phyloP scores from a whole-genome alignment of 1,140 invertebrate genomes.

The Popillia japonica region DNA sequence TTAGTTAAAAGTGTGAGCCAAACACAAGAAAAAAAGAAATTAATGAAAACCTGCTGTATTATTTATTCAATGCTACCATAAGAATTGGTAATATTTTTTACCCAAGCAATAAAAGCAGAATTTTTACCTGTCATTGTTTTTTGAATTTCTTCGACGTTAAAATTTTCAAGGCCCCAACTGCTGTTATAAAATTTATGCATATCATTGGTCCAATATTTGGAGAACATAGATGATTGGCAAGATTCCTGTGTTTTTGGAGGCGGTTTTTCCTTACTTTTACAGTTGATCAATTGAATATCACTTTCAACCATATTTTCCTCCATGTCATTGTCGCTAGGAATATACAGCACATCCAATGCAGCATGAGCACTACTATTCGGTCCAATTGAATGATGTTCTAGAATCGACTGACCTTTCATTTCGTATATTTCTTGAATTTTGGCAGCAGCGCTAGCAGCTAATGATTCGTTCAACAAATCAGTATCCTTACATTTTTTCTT shows the following conservation, averaged over 20 bases:
- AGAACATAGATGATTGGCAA: background rate
- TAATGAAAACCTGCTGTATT: no score
- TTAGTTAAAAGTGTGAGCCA: no score
- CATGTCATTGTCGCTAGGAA: background rate
- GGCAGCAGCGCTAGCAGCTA: background rate
- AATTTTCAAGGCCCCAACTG: slow-evolving; percentile 40
- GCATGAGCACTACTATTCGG: background rate
- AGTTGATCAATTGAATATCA: slow-evolving; percentile 21
- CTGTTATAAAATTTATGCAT: slow-evolving; percentile 38
- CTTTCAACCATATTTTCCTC: background rate
- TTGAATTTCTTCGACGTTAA: slow-evolving; percentile 41
- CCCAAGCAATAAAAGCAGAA: background rate
- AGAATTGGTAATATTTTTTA: no score
- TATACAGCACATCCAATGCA: slow-evolving; percentile 32
- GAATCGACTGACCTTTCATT: no score
- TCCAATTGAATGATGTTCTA: no score
- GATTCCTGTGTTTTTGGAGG: background rate
- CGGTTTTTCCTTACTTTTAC: background rate
- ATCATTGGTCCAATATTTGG: slow-evolving; percentile 35
- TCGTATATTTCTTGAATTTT: no score
- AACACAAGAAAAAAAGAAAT: no score
- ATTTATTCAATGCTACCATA: no score
- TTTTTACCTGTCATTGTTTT: slow-evolving; percentile 44
- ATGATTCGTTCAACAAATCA: background rate
- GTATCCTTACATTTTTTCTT: background rate